Evolutionary conservation across 2,888 invertebrate species (phyloP), one percentile per base, ranked within the genome.

Genomic region (Caenorhabditis wallacei): DNA sequence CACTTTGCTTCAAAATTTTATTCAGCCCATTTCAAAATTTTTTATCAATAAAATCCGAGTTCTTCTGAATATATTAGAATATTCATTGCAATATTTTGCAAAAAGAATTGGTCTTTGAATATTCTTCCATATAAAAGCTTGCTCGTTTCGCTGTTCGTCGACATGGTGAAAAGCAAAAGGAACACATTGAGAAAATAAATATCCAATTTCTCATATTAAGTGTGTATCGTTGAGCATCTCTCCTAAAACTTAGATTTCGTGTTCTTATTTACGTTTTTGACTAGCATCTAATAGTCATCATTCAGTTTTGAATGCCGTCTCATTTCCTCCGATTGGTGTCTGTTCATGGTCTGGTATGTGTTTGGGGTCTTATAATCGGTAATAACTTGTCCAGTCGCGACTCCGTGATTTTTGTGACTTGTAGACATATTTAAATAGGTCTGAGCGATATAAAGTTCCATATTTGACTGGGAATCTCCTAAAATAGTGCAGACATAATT

Each of bases 331-430:
- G 61, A 59, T 22, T 61, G 64, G 51, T 71, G 59, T 54, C 56
- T 53, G 46, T 20, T 43, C 46, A 35, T 40, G 40, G 4, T 11
- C 10, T 16, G 16, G 37, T 35, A 30, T 46, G 57, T 5, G 10
- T 20, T 43, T 35, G 26, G 7, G 35, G 20, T 24, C 56, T 66
- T 48, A 7, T 64, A 74, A 74, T 74, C 74, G 74, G 64, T 74
- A 74, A 74, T 74, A 35, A 74, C 64, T 43, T 64, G 64, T 74
- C 74, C 64, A 16, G 11, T 40, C 18, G 35, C 54, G 13, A 59
- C 53, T 63, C 30, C 54, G n/a, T 57, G 64, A 74, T 74, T 30
- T 56, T 66, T 48, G 10, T 57, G 74, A 74, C 64, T 64, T 18
- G 56, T 64, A 74, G 64, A 74, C 63, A 30, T n/a, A 57, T 43